Conservation (phyloP, 2,888 invertebrate species). For the Tetramorium bicarinatum region DNA sequence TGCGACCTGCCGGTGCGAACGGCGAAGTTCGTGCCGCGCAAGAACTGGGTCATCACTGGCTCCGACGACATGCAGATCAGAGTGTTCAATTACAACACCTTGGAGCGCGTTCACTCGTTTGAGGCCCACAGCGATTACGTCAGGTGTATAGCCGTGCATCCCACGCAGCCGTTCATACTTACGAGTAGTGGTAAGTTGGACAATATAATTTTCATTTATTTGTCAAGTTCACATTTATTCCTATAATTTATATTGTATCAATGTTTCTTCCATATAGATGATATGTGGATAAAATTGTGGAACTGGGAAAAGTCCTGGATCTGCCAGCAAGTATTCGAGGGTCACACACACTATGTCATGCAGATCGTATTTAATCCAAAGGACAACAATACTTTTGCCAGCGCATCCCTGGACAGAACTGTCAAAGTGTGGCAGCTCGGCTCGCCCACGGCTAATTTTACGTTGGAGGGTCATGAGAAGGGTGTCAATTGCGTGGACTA, state of each 20-base stretch:
- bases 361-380: constrained; percentile 99
- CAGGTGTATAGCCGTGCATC: constrained; percentile 98
- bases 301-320: constrained; percentile 99
- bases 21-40: constrained; percentile 98
- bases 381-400: constrained; percentile 99
- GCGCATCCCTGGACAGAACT: constrained; percentile 99
- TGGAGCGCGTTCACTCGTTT: constrained; percentile 97
- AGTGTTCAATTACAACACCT: constrained; percentile 99
- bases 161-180: constrained; percentile 98
- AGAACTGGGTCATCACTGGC: constrained; percentile 99
- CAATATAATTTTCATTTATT: constrained; percentile 13
- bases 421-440: constrained; percentile 99
- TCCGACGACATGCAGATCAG: constrained; percentile 98
- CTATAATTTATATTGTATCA: background rate
- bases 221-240: background rate
- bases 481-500: constrained; percentile 99
- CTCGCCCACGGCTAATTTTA: constrained; percentile 98
- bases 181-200: constrained; percentile 95
- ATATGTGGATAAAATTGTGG: constrained; percentile 99
- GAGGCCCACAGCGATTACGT: constrained; percentile 99
- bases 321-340: constrained; percentile 99
- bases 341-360: constrained; percentile 99
- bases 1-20: constrained; percentile 99
- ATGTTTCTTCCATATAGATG: constrained; percentile 89
- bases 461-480: constrained; percentile 98